Percentiles rank a stretch among this genome's conserved stretches.
These are phyloP conservation scores for Seladonia tumulorum DNA, from an alignment of 2,888 invertebrate species.

Conservation along the genomic window DNA sequence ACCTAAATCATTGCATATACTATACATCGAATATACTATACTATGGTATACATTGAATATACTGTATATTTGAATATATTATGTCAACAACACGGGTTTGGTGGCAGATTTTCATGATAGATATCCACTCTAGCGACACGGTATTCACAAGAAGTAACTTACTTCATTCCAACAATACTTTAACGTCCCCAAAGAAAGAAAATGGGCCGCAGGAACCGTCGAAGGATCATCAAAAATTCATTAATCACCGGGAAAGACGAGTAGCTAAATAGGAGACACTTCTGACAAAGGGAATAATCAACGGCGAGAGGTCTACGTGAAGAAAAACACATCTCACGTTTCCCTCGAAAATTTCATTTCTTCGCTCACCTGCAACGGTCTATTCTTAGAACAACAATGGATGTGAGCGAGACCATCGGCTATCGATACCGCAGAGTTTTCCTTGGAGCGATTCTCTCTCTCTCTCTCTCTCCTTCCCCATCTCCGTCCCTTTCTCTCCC, in stretches of 20 bases:
- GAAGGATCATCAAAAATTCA: conserved; percentile 18
- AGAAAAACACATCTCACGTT: conserved; percentile 28
- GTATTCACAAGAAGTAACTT: background rate
- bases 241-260: conserved; percentile 64
- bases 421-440: conserved; percentile 34
- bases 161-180: background rate
- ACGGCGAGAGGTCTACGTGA: background rate
- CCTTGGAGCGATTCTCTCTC: background rate
- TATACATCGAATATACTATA: too few relatives aligned
- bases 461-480: background rate
- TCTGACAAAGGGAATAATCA: conserved; percentile 23
- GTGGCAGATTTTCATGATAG: too few relatives aligned
- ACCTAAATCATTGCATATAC: background rate
- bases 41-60: too few relatives aligned
- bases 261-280: conserved; percentile 10
- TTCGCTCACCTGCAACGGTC: conserved; percentile 28
- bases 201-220: conserved; percentile 19
- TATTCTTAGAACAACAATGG: conserved; percentile 7
- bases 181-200: background rate
- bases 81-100: too few relatives aligned
- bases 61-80: too few relatives aligned
- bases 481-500: background rate
- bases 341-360: background rate
- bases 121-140: background rate
- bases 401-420: background rate